Base-by-base conservation (phyloP, 2,797 vertebrate genomes). In the Falco novaeseelandiae region DNA sequence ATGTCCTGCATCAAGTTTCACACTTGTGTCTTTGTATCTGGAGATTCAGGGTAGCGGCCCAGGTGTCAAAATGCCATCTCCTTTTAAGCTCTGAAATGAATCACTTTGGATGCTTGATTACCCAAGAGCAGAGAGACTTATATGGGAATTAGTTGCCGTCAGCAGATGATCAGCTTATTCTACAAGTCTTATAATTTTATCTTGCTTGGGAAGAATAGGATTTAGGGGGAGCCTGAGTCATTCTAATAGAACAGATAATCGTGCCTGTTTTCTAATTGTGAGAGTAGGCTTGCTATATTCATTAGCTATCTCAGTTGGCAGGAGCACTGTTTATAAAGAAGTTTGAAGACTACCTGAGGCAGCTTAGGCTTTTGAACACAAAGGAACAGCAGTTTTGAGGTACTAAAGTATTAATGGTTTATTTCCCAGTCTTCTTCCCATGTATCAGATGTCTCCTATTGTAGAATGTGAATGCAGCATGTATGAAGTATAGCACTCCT, bases 181-280 rank as follows among this genome's bases (percentile, higher is more conserved):
- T 91, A 81, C 65, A 94, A 90, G 84, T 87, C 38, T 89, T 87
- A 83, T 22, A 96, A 96, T 95, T 96, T 94, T 95, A 89, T 94
- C 83, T 93, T 95, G 54, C 66, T 91, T 0, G 2, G 72, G 79
- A 95, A 95, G 79, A 95, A 91, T 57, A 89, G 84, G 90, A 95
- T 96, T 96, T 94, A 93, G 72, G 42, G 42, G 30, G 32, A 92
- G 72, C 69, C 51, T 83, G 87, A 91, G 40, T 93, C 44, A 90
- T 87, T 92, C 85, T 87, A 96, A 63, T n/a, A 73, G 85, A 89
- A 92, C 42, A 89, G 51, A 62, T 90, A 91, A 93, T 83, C 0
- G 0, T 92, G 69, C 48, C 79, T 32, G 8, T 74, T 95, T 83
- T 72, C 52, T 90, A 94, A 70, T 69, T 86, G 79, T 91, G 87